A percentile compares a stretch with the other conserved stretches of the same genome.
Evolutionary conservation across 2,113 vertebrate species (phyloP).

Genomic region (Chaetura pelagica): DNA sequence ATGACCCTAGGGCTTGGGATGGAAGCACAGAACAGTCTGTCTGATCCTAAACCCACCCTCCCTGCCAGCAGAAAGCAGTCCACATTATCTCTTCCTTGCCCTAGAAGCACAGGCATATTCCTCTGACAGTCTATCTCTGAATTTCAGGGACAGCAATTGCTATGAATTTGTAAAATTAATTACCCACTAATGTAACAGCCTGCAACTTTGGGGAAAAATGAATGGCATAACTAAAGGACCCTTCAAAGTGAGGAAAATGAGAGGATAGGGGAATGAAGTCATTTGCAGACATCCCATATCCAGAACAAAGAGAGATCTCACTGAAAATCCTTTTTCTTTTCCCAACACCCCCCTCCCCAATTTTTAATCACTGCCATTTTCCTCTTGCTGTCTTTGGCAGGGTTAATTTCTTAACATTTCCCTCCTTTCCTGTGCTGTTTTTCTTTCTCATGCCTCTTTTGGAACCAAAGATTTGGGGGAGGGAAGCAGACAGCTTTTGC

Average conservation of each 20-base stretch:
- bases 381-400: neutral
- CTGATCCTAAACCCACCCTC: neutral
- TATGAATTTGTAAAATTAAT: neutral
- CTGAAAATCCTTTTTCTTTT: neutral
- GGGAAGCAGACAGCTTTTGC: neutral
- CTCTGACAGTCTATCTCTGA: neutral
- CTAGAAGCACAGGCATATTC: neutral
- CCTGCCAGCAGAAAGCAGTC: neutral
- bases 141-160: neutral
- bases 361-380: neutral
- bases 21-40: neutral
- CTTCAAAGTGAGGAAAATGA: neutral
- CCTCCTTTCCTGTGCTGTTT: neutral
- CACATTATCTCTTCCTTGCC: neutral
- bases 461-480: neutral
- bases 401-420: neutral
- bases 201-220: neutral
- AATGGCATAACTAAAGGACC: neutral
- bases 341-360: accelerated
- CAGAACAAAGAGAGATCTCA: neutral
- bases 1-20: neutral
- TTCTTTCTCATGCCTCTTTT: neutral
- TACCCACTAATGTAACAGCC: neutral
- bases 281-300: neutral
- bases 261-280: neutral